Base-by-base conservation (phyloP, 2,888 invertebrate genomes). In the Fragum fragum region DNA sequence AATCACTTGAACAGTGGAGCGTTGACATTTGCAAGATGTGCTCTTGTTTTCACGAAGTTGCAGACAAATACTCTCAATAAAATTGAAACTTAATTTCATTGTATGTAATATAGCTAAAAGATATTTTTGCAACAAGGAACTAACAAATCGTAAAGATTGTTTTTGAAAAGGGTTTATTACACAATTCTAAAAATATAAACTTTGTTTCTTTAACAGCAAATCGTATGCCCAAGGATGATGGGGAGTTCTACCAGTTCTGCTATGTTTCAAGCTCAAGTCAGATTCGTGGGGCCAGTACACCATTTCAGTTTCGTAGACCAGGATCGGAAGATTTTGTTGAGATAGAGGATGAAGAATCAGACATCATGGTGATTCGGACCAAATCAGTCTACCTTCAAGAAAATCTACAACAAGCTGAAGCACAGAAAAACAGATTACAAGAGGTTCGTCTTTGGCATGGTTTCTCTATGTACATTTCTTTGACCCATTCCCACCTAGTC, bases 201-300 rank as follows among this genome's bases (percentile, higher is more conserved):
- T 57, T n/a, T 39, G 18, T 47, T 14, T 47, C 14, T 39, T 66
- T 61, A 85, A 1, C 89, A 94, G 94, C 92, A 23, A 85, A 90
- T 36, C 85, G 88, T 28, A 76, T 94, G 72, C 94, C 94, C 0
- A 90, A 91, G 42, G 94, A 94, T 82, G 94, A 94, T 88, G 93
- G 93, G 9, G 94, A 94, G 77, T 94, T 94, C 76, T 94, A 94
- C 86, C 94, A 94, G 90, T 94, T 94, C 85, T 94, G 94, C 79
- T 94, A 94, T 74, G 92, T 94, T 61, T 89, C 91, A 21, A 89
- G 89, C 36, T 85, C 87, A 21, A 91, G 91, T 3, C 91, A 92
- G 69, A 92, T 94, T 39, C 85, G 92, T 9, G 94, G 94, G 21
- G 94, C 94, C 28, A 94, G 94, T 82, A 94, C 93, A 52, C 94